Evolutionary conservation across 2,113 vertebrate species (phyloP).

Genomic region (Nyctereutes procyonoides): DNA sequence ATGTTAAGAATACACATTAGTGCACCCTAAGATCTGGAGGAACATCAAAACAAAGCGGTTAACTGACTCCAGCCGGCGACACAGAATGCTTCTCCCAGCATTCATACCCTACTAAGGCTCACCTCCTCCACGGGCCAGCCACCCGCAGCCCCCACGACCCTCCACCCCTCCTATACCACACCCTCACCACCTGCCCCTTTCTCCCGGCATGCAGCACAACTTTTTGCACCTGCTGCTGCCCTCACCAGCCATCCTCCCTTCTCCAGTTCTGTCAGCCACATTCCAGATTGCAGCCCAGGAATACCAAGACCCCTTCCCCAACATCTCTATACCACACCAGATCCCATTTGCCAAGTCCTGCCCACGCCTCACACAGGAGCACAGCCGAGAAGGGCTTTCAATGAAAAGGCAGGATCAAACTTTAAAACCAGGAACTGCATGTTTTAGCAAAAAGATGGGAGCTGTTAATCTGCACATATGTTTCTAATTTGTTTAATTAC

Average conservation of each 20-base stretch:
- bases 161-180: too few species aligned
- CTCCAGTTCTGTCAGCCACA: background rate
- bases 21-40: rapidly evolving
- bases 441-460: too few species aligned
- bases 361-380: background rate
- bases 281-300: background rate
- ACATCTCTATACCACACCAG: background rate
- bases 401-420: background rate
- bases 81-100: background rate
- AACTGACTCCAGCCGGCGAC: rapidly evolving
- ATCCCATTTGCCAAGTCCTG: background rate
- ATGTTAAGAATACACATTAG: background rate
- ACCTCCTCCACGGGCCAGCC: background rate
- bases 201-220: rapidly evolving
- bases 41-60: background rate
- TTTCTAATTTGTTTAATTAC: too few species aligned
- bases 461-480: too few species aligned
- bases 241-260: background rate
- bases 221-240: background rate
- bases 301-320: rapidly evolving
- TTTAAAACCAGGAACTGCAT: background rate
- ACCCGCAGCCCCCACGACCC: background rate
- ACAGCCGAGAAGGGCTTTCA: background rate
- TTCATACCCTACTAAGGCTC: background rate
- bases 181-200: background rate